Base-by-base conservation (phyloP, 2,888 invertebrate species). In the Drosophila borealis region DNA sequence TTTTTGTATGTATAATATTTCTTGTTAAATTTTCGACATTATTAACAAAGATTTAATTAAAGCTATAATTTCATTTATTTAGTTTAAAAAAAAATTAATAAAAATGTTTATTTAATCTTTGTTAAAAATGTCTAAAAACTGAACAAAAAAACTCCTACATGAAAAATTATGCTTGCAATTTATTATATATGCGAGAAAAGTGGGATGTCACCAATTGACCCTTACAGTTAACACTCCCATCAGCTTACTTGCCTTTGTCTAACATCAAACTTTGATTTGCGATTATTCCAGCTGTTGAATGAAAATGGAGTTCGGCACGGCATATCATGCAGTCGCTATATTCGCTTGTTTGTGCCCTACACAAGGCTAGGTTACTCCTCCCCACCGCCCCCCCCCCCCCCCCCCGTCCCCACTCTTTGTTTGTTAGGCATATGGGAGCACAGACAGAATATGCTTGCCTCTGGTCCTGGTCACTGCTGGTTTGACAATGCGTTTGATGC, bases 401-500 rank as follows among this genome's bases (percentile, higher is more conserved):
- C 39, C 3, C 2, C 3, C 6, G 1, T 1, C 6, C 21, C 13
- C 34, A 9, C 36, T 19, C 4, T 4, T 33, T 36, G 39, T 29
- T 29, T 54, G 53, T 36, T 21, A 9, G 19, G 61, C 64, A 71
- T 50, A 61, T 61, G 69, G 44, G 48, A 61, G 36, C 59, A 51
- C 42, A 50, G 45, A 49, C 45, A 46, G 53, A 51, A 53, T 71
- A 57, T 37, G 48, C 37, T 49, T 59, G 72, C 41, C 41, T 34
- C 33, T 33, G 53, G 60, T 60, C 37, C 54, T 70, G 77, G 77
- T 69, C 77, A 74, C 71, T 49, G 61, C 74, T 74, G 70, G 67
- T 51, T 60, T 76, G 62, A 78, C 77, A 79, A 78, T 78, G 72
- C 65, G 68, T 75, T 74, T 46, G 33, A 44, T 34, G 73, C 55